Conservation (phyloP, 2,113 vertebrate genomes). For the Prinia subflava region DNA sequence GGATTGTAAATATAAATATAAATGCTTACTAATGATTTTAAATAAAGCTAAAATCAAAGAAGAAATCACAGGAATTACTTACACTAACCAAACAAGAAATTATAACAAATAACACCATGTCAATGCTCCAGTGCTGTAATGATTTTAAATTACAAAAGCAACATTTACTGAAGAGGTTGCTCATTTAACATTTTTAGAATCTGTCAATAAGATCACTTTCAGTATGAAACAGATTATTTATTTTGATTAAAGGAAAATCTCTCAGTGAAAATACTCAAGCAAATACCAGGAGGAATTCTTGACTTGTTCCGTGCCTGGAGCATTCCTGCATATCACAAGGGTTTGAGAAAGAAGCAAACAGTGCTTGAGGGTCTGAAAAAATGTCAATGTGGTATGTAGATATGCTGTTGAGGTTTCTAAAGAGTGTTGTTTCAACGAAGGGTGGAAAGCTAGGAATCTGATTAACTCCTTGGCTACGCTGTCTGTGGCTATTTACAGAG, state of each 20-base stretch:
- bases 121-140: slow-evolving; percentile 55
- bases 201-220: slow-evolving; percentile 71
- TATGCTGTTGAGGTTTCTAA: neutral
- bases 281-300: slow-evolving; percentile 8
- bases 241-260: slow-evolving; percentile 69
- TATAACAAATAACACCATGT: slow-evolving; percentile 71
- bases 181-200: slow-evolving; percentile 74
- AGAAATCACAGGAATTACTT: slow-evolving; percentile 55
- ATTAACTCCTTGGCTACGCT: neutral
- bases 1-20: slow-evolving; percentile 42
- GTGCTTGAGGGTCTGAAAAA: slow-evolving; percentile 3
- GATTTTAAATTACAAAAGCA: slow-evolving; percentile 76
- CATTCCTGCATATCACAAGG: neutral
- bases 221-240: slow-evolving; percentile 62
- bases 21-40: slow-evolving; percentile 64
- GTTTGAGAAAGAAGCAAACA: neutral
- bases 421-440: neutral
- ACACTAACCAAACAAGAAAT: slow-evolving; percentile 70
- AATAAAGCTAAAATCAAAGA: slow-evolving; percentile 68
- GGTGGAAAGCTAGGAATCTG: neutral
- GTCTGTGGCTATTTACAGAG: neutral
- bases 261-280: slow-evolving; percentile 36
- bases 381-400: neutral
- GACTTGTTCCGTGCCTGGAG: neutral
- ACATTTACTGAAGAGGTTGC: slow-evolving; percentile 59